Conservation (phyloP, 1,140 invertebrate genomes). For the Heliothis virescens region DNA sequence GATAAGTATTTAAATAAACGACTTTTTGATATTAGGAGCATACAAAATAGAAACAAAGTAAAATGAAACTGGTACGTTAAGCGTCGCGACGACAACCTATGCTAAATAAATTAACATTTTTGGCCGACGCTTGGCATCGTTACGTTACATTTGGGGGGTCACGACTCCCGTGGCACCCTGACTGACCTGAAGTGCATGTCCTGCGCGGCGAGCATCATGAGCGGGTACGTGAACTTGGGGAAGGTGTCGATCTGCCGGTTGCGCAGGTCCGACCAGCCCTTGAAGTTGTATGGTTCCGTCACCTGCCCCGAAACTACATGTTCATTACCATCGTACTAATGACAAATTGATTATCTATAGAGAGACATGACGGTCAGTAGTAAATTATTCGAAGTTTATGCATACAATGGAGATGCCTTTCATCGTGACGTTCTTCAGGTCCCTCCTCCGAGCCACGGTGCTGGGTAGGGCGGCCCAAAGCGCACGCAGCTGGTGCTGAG, state of each 20-base stretch:
- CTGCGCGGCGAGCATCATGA: conserved; percentile 80
- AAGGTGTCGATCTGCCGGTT: conserved; percentile 85
- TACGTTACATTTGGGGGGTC: no score
- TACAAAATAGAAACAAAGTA: no score
- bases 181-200: conserved; percentile 83
- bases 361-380: background rate
- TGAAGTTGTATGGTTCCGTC: conserved; percentile 72
- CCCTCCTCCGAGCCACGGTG: conserved; percentile 63
- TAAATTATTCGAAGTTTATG: background rate
- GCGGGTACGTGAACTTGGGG: conserved; percentile 84
- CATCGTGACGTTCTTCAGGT: conserved; percentile 54
- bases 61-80: no score
- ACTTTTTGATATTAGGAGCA: no score
- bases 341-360: background rate
- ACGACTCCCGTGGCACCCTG: no score
- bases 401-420: conserved; percentile 26
- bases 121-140: no score
- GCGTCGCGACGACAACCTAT: no score
- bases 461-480: conserved; percentile 60
- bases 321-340: no score
- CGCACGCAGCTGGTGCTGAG: conserved; percentile 31
- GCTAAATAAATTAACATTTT: no score
- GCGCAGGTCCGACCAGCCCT: conserved; percentile 79
- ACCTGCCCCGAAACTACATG: conserved; percentile 58
- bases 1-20: no score